These are phyloP conservation scores for Drosophila insularis DNA, from an alignment of 1,140 invertebrate species.

Conservation along the genomic window DNA sequence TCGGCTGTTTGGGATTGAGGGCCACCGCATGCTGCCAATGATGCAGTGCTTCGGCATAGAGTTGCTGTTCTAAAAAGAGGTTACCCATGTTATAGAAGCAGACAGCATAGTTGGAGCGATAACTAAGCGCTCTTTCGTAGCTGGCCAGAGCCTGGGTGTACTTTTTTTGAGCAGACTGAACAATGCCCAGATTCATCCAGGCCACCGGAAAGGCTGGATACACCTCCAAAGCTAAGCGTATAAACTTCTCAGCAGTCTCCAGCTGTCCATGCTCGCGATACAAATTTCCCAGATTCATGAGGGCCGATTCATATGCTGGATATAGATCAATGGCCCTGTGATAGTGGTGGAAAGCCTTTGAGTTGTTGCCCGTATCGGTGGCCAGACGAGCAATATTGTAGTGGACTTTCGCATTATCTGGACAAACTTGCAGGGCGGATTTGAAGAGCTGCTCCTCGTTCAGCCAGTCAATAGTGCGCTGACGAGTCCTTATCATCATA, in stretches of 20 bases:
- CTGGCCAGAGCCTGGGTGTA: conserved; percentile 89
- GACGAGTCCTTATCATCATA: conserved; percentile 85
- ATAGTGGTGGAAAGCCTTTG: conserved; percentile 90
- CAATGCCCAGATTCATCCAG: conserved; percentile 99
- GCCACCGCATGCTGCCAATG: conserved; percentile 92
- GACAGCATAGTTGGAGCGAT: conserved; percentile 93
- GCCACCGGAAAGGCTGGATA: conserved; percentile 95
- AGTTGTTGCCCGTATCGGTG: conserved; percentile 88
- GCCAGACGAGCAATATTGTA: conserved; percentile 96
- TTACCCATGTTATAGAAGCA: conserved; percentile 98
- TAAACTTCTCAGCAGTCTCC: conserved; percentile 89
- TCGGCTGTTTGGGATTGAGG: conserved; percentile 89
- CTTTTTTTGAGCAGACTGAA: conserved; percentile 89
- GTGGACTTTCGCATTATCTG: conserved; percentile 96
- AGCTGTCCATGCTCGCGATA: conserved; percentile 90
- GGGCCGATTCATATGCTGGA: conserved; percentile 96
- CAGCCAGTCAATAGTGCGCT: conserved; percentile 91
- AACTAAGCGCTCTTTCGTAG: conserved; percentile 90
- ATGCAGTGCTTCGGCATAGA: conserved; percentile 84
- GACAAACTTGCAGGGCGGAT: conserved; percentile 90
- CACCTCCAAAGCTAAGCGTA: conserved; percentile 88
- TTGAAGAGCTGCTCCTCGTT: conserved; percentile 89
- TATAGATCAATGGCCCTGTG: conserved; percentile 91
- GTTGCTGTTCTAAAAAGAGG: conserved; percentile 86
- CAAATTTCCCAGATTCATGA: conserved; percentile 98